Base-by-base conservation (phyloP, 2,113 vertebrate genomes). In the Regulus satrapa region DNA sequence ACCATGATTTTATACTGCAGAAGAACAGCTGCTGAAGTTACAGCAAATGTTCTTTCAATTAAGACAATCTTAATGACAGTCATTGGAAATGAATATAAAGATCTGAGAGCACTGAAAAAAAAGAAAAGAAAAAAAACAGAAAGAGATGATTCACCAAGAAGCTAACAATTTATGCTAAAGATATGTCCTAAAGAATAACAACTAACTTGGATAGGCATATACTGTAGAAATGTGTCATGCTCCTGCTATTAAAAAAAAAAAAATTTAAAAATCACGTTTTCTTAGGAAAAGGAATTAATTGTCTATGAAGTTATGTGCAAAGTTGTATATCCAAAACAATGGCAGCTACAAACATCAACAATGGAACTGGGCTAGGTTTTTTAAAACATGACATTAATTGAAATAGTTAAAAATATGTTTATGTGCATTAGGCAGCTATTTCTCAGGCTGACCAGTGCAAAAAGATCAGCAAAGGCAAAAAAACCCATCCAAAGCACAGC, bases 41-140 rank as follows among this genome's bases (percentile, higher is more conserved):
- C 79, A 97, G 92, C 25, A 45, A 96, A 88, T 92, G 83, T 93
- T 93, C 96, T 97, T 97, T 97, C 90, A 95, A 96, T 98, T 98
- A 98, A 97, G 92, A 91, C 90, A 95, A 88, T 91, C 94, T 90
- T 93, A 89, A 96, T 88, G 95, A 97, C 85, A 89, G 88, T 80
- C 79, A 80, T 36, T 86, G 92, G 85, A 96, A 97, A 89, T 82
- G 45, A 97, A 92, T 92, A 73, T 66, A 93, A 90, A 75, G 58
- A 85, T 77, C 62, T 41, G 28, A 86, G 87, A 94, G 61, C 6
- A 7, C 28, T 72, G 62, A 55, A 18, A 11, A 12, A 32, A 41
- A 41, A 40, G 45, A 38, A 23, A 21, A 20, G 26, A 29, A 15
- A 41, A 56, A 26, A 25, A n/a, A 21, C 36, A 9, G 12, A 21